Evolutionary conservation across 2,113 vertebrate species (phyloP), one percentile per base, ranked within the genome.

Genomic region (Prinia subflava): DNA sequence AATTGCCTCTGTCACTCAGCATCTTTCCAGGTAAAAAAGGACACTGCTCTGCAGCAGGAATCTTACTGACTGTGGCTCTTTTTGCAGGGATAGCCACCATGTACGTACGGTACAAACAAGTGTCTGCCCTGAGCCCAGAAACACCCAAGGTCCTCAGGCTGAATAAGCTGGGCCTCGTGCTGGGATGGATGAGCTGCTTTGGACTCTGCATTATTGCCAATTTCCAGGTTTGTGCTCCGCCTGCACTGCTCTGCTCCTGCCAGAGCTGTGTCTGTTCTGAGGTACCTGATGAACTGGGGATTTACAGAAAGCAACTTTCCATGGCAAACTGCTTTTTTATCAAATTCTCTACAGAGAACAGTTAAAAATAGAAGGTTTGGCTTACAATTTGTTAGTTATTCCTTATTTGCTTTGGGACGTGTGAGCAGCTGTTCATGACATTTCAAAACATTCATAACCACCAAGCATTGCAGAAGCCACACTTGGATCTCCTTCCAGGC

Each of bases 161-260:
- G 63, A 99, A 99, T 88, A 94, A 80, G 55, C 8, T 94, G 5
- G 99, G 98, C 49, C 96, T 99, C n/a, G 37, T 80, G 1, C 96
- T 99, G 4, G 99, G 99, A 64, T 55, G 98, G 68, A 91, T 97
- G 85, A 99, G 99, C 97, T 99, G 98, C 85, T 97, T 99, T 35
- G 99, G 99, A 78, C 98, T 99, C 98, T 99, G 98, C 39, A 89
- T 99, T 49, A 98, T 99, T 85, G 98, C 98, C 19, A 99, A 99
- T 96, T 99, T 99, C 96, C 99, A 99, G 98, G 99, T 98, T 91
- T 92, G 98, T 97, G 57, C 90, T 94, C 84, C 30, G 33, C 24
- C 55, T 90, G 50, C 55, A 13, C 31, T 64, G 37, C 60, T 53
- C 52, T 67, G 24, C 28, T 53, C 47, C 28, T 55, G 12, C 55